Evolutionary conservation across 2,888 invertebrate species (phyloP).

Genomic region (Mamestra brassicae): DNA sequence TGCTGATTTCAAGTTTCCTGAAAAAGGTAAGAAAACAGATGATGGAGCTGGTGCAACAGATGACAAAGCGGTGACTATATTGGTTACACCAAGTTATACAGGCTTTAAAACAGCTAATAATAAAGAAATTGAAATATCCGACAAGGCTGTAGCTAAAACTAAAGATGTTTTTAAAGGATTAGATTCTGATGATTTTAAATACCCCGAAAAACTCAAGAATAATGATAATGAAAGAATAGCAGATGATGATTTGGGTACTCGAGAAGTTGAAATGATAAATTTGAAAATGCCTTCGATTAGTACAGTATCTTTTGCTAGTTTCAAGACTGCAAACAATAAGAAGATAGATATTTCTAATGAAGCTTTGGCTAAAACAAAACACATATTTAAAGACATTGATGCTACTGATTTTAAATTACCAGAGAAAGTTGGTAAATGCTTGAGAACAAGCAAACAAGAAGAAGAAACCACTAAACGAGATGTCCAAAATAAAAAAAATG

Average conservation of each 20-base stretch:
- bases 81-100: constrained; percentile 20
- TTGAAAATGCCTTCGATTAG: constrained; percentile 15
- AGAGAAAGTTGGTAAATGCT: neutral
- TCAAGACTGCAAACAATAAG: constrained; percentile 46
- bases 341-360: constrained; percentile 27
- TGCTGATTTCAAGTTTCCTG: constrained; percentile 6
- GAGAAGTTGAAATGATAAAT: neutral
- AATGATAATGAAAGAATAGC: neutral
- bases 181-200: constrained; percentile 26
- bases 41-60: neutral
- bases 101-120: constrained; percentile 63
- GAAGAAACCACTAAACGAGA: neutral
- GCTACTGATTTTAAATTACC: constrained; percentile 12
- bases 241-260: neutral
- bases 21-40: neutral
- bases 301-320: constrained; percentile 22
- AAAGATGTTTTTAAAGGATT: constrained; percentile 72
- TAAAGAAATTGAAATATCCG: constrained; percentile 70
- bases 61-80: no score
- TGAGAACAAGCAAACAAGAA: neutral
- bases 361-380: constrained; percentile 25
- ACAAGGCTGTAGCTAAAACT: constrained; percentile 66
- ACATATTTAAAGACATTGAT: constrained; percentile 47
- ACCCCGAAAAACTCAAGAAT: constrained; percentile 1
- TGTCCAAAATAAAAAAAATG: neutral